These are phyloP conservation scores for Morone saxatilis DNA, from an alignment of 2,113 vertebrate genomes.

Conservation along the genomic window DNA sequence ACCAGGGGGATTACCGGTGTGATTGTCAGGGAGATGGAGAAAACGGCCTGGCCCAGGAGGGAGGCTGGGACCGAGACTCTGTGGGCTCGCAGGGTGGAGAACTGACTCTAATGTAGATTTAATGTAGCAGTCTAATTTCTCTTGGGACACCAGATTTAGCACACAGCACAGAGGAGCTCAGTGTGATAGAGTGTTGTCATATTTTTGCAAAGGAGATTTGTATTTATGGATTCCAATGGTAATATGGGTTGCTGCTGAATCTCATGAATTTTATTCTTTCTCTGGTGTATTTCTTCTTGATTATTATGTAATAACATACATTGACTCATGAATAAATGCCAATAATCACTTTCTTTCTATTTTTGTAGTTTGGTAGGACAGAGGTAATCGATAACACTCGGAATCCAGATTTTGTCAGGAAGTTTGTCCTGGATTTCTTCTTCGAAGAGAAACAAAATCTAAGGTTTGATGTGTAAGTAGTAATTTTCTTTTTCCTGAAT, in stretches of 20 bases:
- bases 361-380: constrained; percentile 91
- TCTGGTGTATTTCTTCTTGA: constrained; percentile 6
- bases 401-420: constrained; percentile 97
- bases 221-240: constrained; percentile 14
- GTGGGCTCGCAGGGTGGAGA: background rate
- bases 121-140: constrained; percentile 60
- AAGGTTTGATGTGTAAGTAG: constrained; percentile 96
- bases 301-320: constrained; percentile 8
- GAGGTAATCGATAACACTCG: constrained; percentile 97
- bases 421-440: constrained; percentile 97
- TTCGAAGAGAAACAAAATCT: constrained; percentile 98
- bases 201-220: background rate
- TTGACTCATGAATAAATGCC: constrained; percentile 15
- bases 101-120: constrained; percentile 22
- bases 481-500: constrained; percentile 18
- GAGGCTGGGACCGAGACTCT: constrained; percentile 27
- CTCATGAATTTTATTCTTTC: constrained; percentile 7
- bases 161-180: background rate
- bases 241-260: constrained; percentile 17
- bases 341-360: constrained; percentile 4
- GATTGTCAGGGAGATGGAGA: constrained; percentile 76
- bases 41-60: constrained; percentile 28
- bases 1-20: constrained; percentile 69
- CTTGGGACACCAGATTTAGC: constrained; percentile 35
- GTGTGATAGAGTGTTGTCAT: background rate